These are phyloP conservation scores for Drosophila paulistorum DNA, from an alignment of 1,140 invertebrate genomes.

Conservation along the genomic window DNA sequence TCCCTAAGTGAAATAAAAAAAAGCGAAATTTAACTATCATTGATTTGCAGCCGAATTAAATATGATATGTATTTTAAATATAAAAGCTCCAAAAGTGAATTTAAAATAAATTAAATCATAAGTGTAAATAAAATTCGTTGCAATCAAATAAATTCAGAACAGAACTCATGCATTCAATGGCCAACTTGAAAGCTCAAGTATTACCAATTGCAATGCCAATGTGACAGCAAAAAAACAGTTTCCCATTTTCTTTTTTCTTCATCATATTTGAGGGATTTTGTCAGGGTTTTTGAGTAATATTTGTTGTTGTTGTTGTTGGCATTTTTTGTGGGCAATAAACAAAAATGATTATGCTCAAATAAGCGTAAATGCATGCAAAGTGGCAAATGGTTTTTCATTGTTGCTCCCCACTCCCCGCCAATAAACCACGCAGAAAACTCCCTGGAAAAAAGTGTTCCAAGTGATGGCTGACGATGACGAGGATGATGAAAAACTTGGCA, in stretches of 20 bases:
- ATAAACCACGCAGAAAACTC: no score
- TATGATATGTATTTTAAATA: no score
- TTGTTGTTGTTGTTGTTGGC: neutral
- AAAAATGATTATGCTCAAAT: conserved; percentile 79
- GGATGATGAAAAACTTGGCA: conserved; percentile 62
- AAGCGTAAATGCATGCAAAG: conserved; percentile 72
- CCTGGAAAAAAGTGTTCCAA: conserved; percentile 29
- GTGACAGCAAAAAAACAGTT: neutral
- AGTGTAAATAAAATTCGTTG: no score
- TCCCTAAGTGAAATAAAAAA: no score
- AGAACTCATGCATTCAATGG: no score
- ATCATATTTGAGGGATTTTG: conserved; percentile 26
- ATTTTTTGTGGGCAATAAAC: conserved; percentile 76
- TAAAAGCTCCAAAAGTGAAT: no score
- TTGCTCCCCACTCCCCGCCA: conserved; percentile 29
- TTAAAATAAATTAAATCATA: no score
- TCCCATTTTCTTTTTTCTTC: conserved; percentile 16
- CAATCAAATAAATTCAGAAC: no score
- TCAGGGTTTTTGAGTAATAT: conserved; percentile 30
- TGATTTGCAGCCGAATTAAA: no score
- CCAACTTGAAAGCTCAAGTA: neutral
- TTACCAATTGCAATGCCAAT: conserved; percentile 6
- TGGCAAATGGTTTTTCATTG: conserved; percentile 56
- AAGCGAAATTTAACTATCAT: no score
- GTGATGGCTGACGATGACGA: conserved; percentile 45